Evolutionary conservation across 1,140 invertebrate species (phyloP), one percentile per base, ranked within the genome.

Genomic region (Zaprionus camerounensis): DNA sequence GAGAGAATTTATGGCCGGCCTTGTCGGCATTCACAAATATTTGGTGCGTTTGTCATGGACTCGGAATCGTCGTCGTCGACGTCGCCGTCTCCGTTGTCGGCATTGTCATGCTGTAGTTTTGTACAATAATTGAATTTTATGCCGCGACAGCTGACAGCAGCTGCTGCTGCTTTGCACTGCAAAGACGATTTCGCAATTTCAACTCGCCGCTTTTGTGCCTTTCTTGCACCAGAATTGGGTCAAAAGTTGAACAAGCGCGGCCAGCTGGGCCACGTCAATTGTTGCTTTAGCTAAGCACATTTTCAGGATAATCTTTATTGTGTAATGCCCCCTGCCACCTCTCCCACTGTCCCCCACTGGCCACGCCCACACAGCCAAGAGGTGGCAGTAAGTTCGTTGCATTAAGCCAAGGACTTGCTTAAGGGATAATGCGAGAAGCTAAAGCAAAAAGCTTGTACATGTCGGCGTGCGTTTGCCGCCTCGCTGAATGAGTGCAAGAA

Each of bases 251-350:
- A 72, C 49, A 44, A 41, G 76, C 67, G 26, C 56, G 56, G 67
- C 51, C 57, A 69, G 17, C 55, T 36, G 63, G 12, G 28, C 24
- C 41, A 17, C 41, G 22, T 3, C 17, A 36, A 64, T 56, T 71
- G 73, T 71, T 81, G 67, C 67, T 80, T 34, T 56, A 34, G 68
- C 78, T 84, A 71, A 87, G 63, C 70, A 53, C 64, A 70, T 64
- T 84, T 69, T 26, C 41, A 62, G 78, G 56, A 90, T 87, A 72
- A 87, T 86, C 80, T 71, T 78, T 78, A 88, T 88, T 86, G 83
- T 78, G 71, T 64, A 72, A 68, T 80, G 64, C 26, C 55, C 51
- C 26, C 9, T 15, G 0, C 11, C 20, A 5, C 13, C 11, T 7
- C 57, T 6, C 31, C 1, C 28, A 31, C 28, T 31, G 28, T 11